Percentiles rank a stretch among this genome's conserved stretches.
Evolutionary conservation across 1,140 invertebrate genomes (phyloP).

Genomic region (Bombus picipes): DNA sequence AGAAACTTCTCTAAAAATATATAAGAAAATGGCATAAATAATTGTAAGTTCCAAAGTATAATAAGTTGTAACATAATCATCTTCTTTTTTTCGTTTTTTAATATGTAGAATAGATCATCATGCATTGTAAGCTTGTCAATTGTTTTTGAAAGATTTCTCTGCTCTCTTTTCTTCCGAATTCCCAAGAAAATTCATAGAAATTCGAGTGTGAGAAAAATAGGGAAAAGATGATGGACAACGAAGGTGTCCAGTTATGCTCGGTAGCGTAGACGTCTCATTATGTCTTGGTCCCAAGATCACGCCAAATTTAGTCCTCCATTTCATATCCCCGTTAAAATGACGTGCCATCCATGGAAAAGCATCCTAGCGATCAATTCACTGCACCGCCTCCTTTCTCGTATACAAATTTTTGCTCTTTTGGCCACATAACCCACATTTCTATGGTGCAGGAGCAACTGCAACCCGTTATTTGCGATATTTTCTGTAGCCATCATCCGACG

Average conservation of each 20-base stretch:
- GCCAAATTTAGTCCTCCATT: conserved; percentile 70
- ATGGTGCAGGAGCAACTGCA: conserved; percentile 74
- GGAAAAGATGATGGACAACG: neutral
- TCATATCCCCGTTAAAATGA: conserved; percentile 41
- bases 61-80: too few species aligned
- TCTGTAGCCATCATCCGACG: conserved; percentile 37
- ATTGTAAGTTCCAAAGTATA: too few species aligned
- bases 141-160: neutral
- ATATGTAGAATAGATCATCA: too few species aligned
- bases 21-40: too few species aligned
- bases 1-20: too few species aligned
- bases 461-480: conserved; percentile 80
- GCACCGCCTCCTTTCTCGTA: conserved; percentile 73
- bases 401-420: conserved; percentile 81
- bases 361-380: conserved; percentile 56
- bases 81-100: too few species aligned
- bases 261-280: conserved; percentile 61
- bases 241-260: conserved; percentile 38
- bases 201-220: conserved; percentile 10
- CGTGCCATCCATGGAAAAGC: conserved; percentile 60
- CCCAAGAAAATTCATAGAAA: neutral
- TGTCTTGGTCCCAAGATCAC: conserved; percentile 66
- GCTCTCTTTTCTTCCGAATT: neutral
- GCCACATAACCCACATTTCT: conserved; percentile 82
- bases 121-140: too few species aligned